Evolutionary conservation across 2,888 invertebrate species (phyloP).

Genomic region (Heliconius sara): DNA sequence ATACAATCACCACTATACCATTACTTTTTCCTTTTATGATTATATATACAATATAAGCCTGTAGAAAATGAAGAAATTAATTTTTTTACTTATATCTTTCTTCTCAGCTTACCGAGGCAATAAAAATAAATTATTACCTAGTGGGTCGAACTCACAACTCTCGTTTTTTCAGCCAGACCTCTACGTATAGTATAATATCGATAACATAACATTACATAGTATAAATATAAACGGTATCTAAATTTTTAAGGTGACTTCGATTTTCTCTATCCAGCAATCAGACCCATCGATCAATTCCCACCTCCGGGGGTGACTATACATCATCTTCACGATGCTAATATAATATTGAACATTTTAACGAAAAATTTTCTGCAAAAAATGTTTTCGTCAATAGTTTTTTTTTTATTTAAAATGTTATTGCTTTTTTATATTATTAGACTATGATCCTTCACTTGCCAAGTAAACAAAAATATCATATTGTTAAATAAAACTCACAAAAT

Average conservation of each 20-base stretch:
- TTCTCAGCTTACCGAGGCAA: no score
- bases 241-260: slow-evolving; percentile 14
- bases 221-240: background rate
- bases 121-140: no score
- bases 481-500: background rate
- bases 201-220: background rate
- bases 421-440: background rate
- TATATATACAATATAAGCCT: no score
- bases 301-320: slow-evolving; percentile 9
- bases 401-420: background rate
- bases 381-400: background rate
- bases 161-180: no score
- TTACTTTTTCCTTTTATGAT: no score
- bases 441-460: no score
- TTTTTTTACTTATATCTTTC: no score
- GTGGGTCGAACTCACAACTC: no score
- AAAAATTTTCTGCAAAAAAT: background rate
- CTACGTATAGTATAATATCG: background rate
- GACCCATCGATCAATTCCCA: slow-evolving; percentile 3
- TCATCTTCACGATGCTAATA: slow-evolving; percentile 10
- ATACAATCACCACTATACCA: background rate
- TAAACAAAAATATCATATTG: background rate
- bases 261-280: slow-evolving; percentile 3
- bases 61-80: no score
- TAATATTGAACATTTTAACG: slow-evolving; percentile 3